Evolutionary conservation across 64 coral and sea anemone species (phyloP).

Genomic region (Stichodactyla mertensii): DNA sequence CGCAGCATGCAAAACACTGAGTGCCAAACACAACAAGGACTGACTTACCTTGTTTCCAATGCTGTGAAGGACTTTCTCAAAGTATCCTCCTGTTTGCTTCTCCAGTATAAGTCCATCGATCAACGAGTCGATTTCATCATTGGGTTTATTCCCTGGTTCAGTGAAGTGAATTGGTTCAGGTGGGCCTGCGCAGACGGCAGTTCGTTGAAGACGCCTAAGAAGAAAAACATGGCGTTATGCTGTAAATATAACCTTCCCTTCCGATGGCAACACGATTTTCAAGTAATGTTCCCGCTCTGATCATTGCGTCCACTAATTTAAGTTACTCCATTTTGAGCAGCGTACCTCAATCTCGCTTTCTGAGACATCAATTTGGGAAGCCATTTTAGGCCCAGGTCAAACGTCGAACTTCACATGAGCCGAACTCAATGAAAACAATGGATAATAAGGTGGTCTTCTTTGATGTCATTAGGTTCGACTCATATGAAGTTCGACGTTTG

Average conservation of each 20-base stretch:
- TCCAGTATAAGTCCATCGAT: constrained; percentile 78
- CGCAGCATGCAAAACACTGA: not conserved
- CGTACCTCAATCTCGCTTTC: too few species aligned
- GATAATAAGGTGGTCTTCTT: too few species aligned
- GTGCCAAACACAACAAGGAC: not conserved
- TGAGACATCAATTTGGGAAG: too few species aligned
- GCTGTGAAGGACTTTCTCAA: constrained; percentile 51
- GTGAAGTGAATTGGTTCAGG: not conserved
- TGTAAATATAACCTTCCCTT: not conserved
- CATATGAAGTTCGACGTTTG: too few species aligned
- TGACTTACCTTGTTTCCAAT: constrained; percentile 73
- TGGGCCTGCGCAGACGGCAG: not conserved
- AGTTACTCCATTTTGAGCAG: too few species aligned
- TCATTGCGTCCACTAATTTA: too few species aligned
- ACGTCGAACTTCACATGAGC: too few species aligned
- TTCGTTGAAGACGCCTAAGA: constrained; percentile 35
- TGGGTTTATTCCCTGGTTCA: not conserved
- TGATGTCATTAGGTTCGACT: too few species aligned
- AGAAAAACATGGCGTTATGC: not conserved
- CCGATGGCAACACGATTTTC: not conserved
- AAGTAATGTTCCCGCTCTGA: too few species aligned
- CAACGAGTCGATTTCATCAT: constrained; percentile 47
- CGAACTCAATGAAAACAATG: too few species aligned
- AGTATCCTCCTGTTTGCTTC: constrained; percentile 72
- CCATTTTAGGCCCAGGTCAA: too few species aligned